Evolutionary conservation across 2,888 invertebrate genomes (phyloP).

Genomic region (Synanthedon formicaeformis): DNA sequence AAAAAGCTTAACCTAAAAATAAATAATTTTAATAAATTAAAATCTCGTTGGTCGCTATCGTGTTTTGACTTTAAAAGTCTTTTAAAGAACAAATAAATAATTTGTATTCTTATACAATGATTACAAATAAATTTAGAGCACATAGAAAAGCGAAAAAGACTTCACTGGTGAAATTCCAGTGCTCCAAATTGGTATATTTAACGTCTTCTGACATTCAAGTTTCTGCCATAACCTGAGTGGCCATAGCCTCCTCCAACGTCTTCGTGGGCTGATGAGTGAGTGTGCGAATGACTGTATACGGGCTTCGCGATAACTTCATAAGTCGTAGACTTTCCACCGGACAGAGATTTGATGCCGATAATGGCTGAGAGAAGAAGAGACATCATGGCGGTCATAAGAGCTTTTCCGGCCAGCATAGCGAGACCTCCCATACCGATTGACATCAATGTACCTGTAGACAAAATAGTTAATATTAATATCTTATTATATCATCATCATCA

Average conservation of each 20-base stretch:
- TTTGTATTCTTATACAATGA: too few relatives aligned
- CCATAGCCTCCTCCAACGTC: conserved; percentile 69
- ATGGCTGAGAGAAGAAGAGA: conserved; percentile 82
- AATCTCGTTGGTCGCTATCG: background rate
- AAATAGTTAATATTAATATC: too few relatives aligned
- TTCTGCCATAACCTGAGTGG: conserved; percentile 67
- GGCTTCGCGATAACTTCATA: conserved; percentile 89
- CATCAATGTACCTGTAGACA: conserved; percentile 73
- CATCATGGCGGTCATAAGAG: conserved; percentile 84
- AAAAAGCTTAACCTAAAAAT: background rate
- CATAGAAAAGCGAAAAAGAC: too few relatives aligned
- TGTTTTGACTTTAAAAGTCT: background rate
- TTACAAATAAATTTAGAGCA: too few relatives aligned
- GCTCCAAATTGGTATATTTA: conserved; percentile 6
- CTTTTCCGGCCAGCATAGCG: conserved; percentile 85
- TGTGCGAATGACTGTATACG: conserved; percentile 76
- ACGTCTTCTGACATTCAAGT: conserved; percentile 38
- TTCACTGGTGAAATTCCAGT: too few relatives aligned
- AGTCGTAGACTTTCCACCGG: conserved; percentile 79
- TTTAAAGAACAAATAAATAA: too few relatives aligned
- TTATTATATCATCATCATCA: too few relatives aligned
- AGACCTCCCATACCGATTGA: conserved; percentile 81
- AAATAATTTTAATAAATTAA: background rate
- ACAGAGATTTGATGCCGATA: conserved; percentile 79
- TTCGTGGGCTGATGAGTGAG: conserved; percentile 72